phyloP scores from a whole-genome alignment of 2,113 vertebrate species.

The Gymnarchus niloticus region DNA sequence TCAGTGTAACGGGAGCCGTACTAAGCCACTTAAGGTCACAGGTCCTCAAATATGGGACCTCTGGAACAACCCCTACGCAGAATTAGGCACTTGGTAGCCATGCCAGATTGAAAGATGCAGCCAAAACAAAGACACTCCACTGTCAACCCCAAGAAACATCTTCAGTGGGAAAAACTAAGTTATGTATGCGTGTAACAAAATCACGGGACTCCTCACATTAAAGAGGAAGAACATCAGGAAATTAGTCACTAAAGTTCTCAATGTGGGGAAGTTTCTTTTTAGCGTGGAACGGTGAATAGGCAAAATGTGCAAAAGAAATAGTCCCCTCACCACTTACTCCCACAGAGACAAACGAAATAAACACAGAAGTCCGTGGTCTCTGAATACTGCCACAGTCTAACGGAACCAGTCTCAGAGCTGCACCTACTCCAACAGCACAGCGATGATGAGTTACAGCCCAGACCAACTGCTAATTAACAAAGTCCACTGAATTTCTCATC shows the following conservation, averaged over 20 bases:
- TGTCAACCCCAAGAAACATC: not conserved
- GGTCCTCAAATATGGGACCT: not conserved
- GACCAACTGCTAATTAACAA: not conserved
- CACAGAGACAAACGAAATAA: constrained; percentile 30
- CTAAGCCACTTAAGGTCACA: not conserved
- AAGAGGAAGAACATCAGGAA: not conserved
- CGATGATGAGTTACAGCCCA: not conserved
- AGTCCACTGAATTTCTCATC: not conserved
- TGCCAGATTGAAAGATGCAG: no score
- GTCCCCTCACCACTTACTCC: constrained; percentile 37
- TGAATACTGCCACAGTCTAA: not conserved
- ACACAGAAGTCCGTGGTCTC: not conserved
- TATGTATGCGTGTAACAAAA: not conserved
- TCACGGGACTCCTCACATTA: not conserved
- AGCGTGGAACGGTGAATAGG: constrained; percentile 16
- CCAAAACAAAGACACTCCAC: no score
- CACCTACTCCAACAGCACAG: not conserved
- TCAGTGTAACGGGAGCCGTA: not conserved
- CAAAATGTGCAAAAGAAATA: not conserved
- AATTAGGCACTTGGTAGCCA: no score
- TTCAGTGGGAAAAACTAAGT: not conserved
- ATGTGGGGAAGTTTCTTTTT: constrained; percentile 21
- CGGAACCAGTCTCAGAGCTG: not conserved
- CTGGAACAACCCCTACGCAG: no score
- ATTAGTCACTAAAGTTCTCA: constrained; percentile 24